These are phyloP conservation scores for Oreocharis arfaki DNA, from an alignment of 2,113 vertebrate species.

Conservation along the genomic window DNA sequence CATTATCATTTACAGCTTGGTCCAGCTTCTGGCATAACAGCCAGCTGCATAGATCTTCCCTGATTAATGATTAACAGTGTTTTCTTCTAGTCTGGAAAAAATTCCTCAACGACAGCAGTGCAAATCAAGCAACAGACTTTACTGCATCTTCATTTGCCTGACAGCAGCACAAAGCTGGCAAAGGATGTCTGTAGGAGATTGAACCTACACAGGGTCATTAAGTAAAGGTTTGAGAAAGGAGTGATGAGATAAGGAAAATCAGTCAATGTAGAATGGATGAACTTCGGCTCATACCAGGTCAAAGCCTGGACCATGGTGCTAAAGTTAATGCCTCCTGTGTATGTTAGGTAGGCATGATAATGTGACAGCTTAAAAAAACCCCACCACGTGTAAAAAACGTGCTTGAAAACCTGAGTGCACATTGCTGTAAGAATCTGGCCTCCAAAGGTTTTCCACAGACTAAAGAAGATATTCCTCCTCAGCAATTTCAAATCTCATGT, in stretches of 20 bases:
- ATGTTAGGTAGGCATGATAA: not conserved
- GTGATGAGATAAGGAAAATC: not conserved
- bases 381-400: not conserved
- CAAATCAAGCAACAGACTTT: not conserved
- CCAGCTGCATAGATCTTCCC: not conserved
- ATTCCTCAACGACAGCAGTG: not conserved
- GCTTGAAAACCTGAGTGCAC: not conserved
- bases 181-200: not conserved
- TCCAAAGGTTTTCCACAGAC: not conserved
- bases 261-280: not conserved
- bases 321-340: not conserved
- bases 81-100: not conserved
- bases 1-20: constrained; percentile 4
- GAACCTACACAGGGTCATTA: not conserved
- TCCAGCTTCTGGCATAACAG: not conserved
- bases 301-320: not conserved
- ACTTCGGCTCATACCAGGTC: not conserved
- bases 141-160: constrained; percentile 11
- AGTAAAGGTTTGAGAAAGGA: not conserved
- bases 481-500: not conserved
- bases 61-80: not conserved
- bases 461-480: not conserved
- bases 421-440: not conserved
- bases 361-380: not conserved
- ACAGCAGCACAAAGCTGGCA: not conserved